Evolutionary conservation across 1,140 invertebrate genomes (phyloP).

Genomic region (Bathynomus jamesi): DNA sequence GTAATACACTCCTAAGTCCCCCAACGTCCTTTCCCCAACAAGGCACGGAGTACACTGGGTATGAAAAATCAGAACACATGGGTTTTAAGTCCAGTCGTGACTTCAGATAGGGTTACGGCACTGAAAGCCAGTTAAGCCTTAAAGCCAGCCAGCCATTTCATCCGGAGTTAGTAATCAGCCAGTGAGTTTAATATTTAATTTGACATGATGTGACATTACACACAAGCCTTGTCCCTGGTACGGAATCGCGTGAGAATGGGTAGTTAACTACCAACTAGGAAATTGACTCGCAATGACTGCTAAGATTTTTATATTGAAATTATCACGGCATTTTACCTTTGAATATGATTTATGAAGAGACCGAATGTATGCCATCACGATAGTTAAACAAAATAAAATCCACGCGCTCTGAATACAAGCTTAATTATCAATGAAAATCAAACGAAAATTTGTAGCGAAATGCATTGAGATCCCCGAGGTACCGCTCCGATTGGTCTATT

Average conservation of each 20-base stretch:
- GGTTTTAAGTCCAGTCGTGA: not conserved
- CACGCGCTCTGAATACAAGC: not conserved
- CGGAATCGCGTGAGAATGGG: not conserved
- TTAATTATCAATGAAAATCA: not conserved
- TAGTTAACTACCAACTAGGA: not conserved
- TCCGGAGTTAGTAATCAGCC: not conserved
- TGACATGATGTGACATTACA: not conserved
- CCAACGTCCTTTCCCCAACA: not conserved
- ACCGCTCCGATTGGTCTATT: not conserved
- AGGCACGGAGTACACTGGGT: not conserved
- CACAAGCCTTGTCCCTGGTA: not conserved
- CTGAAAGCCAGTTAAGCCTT: conserved; percentile 1
- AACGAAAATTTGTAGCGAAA: not conserved
- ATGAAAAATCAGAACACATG: not conserved
- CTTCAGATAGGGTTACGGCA: not conserved
- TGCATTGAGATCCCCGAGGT: not conserved
- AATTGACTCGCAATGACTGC: not conserved
- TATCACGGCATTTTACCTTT: not conserved
- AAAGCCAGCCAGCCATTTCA: not conserved
- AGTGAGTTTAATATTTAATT: not conserved
- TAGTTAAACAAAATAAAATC: not conserved
- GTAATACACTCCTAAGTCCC: too few relatives aligned
- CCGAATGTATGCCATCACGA: not conserved
- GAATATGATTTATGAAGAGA: not conserved
- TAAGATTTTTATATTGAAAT: conserved; percentile 2